phyloP scores from a whole-genome alignment of 2,113 vertebrate genomes.

The Heloderma charlesbogerti region DNA sequence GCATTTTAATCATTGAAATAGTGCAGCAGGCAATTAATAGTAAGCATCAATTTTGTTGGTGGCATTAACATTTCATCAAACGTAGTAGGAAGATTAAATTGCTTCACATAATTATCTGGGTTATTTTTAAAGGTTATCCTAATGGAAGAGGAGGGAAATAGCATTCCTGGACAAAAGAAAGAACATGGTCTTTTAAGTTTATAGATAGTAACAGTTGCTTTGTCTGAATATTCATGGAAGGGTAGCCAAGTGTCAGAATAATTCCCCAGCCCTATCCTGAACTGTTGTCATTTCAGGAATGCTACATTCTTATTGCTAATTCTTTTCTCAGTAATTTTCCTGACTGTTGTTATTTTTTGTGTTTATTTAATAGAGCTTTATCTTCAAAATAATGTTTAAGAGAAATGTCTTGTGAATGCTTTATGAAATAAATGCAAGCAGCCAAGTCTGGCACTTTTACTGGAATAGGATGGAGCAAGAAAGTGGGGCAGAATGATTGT shows the following conservation, averaged over 20 bases:
- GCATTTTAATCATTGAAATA: not conserved
- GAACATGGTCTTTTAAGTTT: not conserved
- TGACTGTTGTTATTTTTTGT: not conserved
- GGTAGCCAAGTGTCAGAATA: conserved; percentile 2
- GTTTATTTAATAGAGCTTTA: not conserved
- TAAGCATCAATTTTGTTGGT: not conserved
- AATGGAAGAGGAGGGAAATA: not conserved
- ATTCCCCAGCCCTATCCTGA: not conserved
- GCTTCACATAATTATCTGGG: not conserved
- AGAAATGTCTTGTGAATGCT: not conserved
- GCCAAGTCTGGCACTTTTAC: not conserved
- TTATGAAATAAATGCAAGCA: not conserved
- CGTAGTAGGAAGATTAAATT: not conserved
- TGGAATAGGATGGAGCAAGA: not conserved
- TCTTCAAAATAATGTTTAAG: not conserved
- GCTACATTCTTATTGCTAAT: not conserved
- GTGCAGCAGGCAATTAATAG: not conserved
- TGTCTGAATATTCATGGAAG: not conserved
- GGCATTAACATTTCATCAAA: not conserved
- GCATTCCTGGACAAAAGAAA: not conserved
- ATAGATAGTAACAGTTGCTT: not conserved
- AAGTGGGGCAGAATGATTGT: not conserved
- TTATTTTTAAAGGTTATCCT: not conserved
- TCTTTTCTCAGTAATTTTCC: not conserved
- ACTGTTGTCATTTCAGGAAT: not conserved